Conservation (phyloP, 2,888 invertebrate genomes). For the Drosophila testacea region DNA sequence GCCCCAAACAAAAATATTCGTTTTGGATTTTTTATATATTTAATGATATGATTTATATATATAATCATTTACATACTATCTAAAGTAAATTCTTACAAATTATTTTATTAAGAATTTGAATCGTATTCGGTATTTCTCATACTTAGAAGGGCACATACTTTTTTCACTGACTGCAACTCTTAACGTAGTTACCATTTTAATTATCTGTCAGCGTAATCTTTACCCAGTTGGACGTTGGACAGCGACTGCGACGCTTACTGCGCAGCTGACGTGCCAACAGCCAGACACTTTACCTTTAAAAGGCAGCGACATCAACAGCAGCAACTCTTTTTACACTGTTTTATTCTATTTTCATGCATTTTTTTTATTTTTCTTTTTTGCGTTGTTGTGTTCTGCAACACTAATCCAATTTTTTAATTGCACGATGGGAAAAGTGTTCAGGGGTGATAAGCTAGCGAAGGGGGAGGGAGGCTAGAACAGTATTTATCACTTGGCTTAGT, state of each 20-base stretch:
- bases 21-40: too few species aligned
- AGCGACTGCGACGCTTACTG: slow-evolving; percentile 29
- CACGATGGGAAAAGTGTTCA: slow-evolving; percentile 9
- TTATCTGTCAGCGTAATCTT: slow-evolving; percentile 80
- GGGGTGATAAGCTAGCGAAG: background rate
- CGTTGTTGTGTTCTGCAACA: slow-evolving; percentile 50
- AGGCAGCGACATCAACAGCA: slow-evolving; percentile 31
- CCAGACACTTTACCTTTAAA: slow-evolving; percentile 66
- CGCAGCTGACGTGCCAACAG: slow-evolving; percentile 70
- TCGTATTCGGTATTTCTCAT: background rate
- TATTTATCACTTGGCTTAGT: slow-evolving; percentile 67
- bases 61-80: too few species aligned
- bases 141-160: slow-evolving; percentile 31
- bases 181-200: slow-evolving; percentile 76
- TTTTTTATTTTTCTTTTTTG: slow-evolving; percentile 20
- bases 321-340: slow-evolving; percentile 45
- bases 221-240: slow-evolving; percentile 51
- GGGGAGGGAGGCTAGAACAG: slow-evolving; percentile 40
- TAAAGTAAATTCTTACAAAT: background rate
- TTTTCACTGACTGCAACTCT: slow-evolving; percentile 51
- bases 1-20: too few species aligned
- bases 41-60: too few species aligned
- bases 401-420: slow-evolving; percentile 80
- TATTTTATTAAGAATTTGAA: background rate
- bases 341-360: slow-evolving; percentile 4